phyloP scores from a whole-genome alignment of 2,797 vertebrate species.

The Sebastes iracundus region DNA sequence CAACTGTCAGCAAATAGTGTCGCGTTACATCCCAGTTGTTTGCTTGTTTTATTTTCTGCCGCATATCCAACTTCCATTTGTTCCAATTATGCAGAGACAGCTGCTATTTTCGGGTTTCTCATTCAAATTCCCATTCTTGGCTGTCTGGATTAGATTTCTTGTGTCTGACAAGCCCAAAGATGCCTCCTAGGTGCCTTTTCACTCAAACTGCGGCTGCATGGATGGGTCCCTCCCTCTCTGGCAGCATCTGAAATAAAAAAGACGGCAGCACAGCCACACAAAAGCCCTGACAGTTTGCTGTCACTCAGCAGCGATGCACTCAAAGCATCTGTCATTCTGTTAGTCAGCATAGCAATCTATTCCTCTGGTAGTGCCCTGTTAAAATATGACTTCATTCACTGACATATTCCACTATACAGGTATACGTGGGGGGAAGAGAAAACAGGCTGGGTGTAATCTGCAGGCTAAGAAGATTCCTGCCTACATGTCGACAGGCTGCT shows the following conservation, averaged over 20 bases:
- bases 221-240: constrained; percentile 64
- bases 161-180: constrained; percentile 70
- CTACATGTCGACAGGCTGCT: constrained; percentile 56
- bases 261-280: constrained; percentile 57
- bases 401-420: constrained; percentile 49
- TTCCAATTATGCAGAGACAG: constrained; percentile 75
- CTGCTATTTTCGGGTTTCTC: constrained; percentile 67
- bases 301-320: constrained; percentile 66
- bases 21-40: constrained; percentile 64
- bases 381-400: constrained; percentile 63
- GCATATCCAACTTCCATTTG: constrained; percentile 73
- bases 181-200: constrained; percentile 73
- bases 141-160: constrained; percentile 64
- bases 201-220: constrained; percentile 58
- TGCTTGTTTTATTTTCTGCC: constrained; percentile 58
- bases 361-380: constrained; percentile 59
- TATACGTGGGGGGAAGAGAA: constrained; percentile 10
- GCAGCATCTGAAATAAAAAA: constrained; percentile 65
- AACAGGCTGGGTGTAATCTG: constrained; percentile 55
- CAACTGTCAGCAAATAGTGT: constrained; percentile 69
- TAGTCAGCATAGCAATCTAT: constrained; percentile 66
- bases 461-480: constrained; percentile 58
- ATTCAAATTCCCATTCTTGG: constrained; percentile 62
- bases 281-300: constrained; percentile 73
- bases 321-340: constrained; percentile 71